These are phyloP conservation scores for Zophobas atratus DNA, from an alignment of 1,140 invertebrate species.

Conservation along the genomic window DNA sequence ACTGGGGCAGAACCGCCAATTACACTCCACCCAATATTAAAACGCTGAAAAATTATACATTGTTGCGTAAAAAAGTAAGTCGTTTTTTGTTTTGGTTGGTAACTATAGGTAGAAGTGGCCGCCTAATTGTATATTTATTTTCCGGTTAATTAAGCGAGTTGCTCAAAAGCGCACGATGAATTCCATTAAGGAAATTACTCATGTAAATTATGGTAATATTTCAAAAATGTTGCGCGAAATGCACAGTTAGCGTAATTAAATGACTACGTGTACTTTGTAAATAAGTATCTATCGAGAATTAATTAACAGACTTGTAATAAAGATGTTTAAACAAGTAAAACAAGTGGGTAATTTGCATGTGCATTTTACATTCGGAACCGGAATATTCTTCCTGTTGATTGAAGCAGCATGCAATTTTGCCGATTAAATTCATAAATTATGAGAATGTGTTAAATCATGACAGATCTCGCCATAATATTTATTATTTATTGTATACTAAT, in stretches of 20 bases:
- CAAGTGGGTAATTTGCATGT: conserved; percentile 2
- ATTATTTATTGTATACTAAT: conserved; percentile 26
- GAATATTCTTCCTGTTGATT: conserved; percentile 15
- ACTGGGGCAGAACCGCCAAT: not conserved
- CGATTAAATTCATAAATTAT: conserved; percentile 31
- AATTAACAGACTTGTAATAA: conserved; percentile 11
- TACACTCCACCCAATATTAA: not conserved
- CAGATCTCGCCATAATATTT: conserved; percentile 24
- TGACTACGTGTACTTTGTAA: conserved; percentile 1
- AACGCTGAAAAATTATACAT: not conserved
- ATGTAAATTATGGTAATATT: not conserved
- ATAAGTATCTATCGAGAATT: conserved; percentile 4
- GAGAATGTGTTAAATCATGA: not conserved
- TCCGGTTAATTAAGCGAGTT: not conserved
- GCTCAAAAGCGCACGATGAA: not conserved
- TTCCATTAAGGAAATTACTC: not conserved
- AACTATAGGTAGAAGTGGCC: not conserved
- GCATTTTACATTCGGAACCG: conserved; percentile 7
- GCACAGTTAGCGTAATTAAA: conserved; percentile 10
- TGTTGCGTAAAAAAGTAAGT: too few species aligned
- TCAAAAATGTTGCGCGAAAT: not conserved
- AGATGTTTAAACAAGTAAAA: conserved; percentile 6
- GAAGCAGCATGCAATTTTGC: conserved; percentile 2
- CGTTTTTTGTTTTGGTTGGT: not conserved
- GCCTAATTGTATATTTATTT: not conserved